These are phyloP conservation scores for Scophthalmus maximus DNA, from an alignment of 2,113 vertebrate genomes.

Conservation along the genomic window DNA sequence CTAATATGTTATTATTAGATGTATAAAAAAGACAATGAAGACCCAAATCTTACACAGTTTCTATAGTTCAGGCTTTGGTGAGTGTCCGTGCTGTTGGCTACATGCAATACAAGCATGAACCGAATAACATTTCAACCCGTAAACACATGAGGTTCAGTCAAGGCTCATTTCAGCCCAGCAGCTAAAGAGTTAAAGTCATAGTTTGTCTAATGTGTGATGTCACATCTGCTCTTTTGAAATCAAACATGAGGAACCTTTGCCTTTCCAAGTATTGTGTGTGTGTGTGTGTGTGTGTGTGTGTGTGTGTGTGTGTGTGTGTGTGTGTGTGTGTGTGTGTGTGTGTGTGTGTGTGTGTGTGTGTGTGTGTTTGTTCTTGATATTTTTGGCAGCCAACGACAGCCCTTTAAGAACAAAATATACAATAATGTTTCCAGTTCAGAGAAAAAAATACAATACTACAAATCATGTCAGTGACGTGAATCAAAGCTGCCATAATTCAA, in stretches of 20 bases:
- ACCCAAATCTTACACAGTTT: not conserved
- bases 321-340: not conserved
- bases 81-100: not conserved
- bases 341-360: too few species aligned
- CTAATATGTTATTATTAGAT: too few species aligned
- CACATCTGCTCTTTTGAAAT: conserved; percentile 23
- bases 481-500: not conserved
- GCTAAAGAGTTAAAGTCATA: conserved; percentile 30
- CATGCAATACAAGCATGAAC: not conserved
- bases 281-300: conserved; percentile 1
- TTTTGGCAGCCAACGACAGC: not conserved
- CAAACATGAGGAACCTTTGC: conserved; percentile 45
- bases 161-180: conserved; percentile 16
- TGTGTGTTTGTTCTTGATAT: too few species aligned
- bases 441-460: not conserved
- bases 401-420: not conserved
- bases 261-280: conserved; percentile 40
- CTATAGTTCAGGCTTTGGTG: not conserved
- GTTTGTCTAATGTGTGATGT: conserved; percentile 41
- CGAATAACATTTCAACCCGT: not conserved
- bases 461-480: not conserved
- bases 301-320: conserved; percentile 1
- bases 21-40: not conserved
- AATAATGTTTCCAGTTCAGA: not conserved
- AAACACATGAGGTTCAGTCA: not conserved